Conservation (phyloP, 2,113 vertebrate genomes). For the Neogale vison region DNA sequence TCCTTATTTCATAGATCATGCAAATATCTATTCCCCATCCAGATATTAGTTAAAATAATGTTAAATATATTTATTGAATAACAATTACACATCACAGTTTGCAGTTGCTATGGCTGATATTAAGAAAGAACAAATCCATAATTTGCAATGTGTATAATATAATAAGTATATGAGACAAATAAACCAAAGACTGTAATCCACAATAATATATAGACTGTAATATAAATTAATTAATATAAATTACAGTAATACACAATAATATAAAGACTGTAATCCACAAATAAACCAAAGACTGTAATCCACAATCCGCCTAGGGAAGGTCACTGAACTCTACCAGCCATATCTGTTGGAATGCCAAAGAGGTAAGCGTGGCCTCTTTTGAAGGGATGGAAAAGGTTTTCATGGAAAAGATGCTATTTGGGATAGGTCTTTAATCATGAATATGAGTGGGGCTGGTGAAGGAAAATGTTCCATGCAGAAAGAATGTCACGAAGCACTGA, state of each 20-base stretch:
- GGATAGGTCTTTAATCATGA: neutral
- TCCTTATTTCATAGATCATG: neutral
- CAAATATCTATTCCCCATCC: neutral
- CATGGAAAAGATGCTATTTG: neutral
- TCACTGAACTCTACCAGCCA: accelerated
- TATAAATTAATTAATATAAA: too few relatives aligned
- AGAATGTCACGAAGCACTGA: neutral
- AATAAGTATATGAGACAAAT: neutral
- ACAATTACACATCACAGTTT: neutral
- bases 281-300: neutral
- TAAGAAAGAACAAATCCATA: neutral
- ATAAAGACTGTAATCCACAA: too few relatives aligned
- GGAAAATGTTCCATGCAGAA: neutral
- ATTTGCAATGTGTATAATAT: neutral
- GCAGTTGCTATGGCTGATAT: neutral
- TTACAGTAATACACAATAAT: too few relatives aligned
- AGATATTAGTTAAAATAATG: neutral
- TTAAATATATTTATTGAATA: neutral
- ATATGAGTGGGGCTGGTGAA: neutral
- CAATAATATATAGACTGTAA: too few relatives aligned
- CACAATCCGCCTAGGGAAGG: neutral
- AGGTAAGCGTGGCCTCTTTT: accelerated
- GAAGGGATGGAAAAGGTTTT: neutral
- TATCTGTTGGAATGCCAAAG: neutral
- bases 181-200: neutral